phyloP scores from a whole-genome alignment of 2,888 invertebrate genomes.

The Quadroppia sp. region DNA sequence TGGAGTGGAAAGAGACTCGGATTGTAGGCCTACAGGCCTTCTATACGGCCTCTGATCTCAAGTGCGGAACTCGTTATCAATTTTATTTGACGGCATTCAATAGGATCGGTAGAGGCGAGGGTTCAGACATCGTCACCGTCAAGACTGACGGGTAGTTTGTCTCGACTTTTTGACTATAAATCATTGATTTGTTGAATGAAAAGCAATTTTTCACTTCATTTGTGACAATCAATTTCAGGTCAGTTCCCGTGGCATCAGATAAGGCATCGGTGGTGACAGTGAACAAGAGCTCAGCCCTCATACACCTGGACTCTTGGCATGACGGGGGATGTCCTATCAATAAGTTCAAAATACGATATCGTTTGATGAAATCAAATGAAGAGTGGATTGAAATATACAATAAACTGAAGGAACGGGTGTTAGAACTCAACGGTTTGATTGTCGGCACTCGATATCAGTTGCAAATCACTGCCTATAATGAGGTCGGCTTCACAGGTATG shows the following conservation, averaged over 20 bases:
- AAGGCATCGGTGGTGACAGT: conserved; percentile 50
- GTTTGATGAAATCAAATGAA: conserved; percentile 41
- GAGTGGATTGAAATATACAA: conserved; percentile 43
- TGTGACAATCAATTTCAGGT: conserved; percentile 2
- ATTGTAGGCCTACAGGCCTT: conserved; percentile 47
- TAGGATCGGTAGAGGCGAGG: conserved; percentile 52
- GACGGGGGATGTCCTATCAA: conserved; percentile 53
- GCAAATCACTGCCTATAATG: conserved; percentile 53
- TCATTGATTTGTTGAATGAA: conserved; percentile 5
- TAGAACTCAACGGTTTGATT: conserved; percentile 50
- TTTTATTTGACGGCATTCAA: conserved; percentile 53
- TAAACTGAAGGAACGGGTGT: conserved; percentile 45
- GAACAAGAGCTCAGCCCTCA: conserved; percentile 52
- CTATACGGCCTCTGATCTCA: conserved; percentile 48
- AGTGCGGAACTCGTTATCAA: conserved; percentile 54
- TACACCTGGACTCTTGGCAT: conserved; percentile 52
- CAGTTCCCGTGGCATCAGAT: conserved; percentile 53
- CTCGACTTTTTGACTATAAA: not conserved
- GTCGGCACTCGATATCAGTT: conserved; percentile 54
- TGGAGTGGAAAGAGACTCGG: conserved; percentile 47
- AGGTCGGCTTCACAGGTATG: conserved; percentile 53
- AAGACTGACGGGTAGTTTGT: conserved; percentile 53
- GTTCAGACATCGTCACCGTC: conserved; percentile 51
- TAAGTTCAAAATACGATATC: conserved; percentile 48
- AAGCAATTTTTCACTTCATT: not conserved